Percentiles rank a stretch among this genome's conserved stretches.
Conservation (phyloP, 1,140 invertebrate species). For the Archivesica marissinica region DNA sequence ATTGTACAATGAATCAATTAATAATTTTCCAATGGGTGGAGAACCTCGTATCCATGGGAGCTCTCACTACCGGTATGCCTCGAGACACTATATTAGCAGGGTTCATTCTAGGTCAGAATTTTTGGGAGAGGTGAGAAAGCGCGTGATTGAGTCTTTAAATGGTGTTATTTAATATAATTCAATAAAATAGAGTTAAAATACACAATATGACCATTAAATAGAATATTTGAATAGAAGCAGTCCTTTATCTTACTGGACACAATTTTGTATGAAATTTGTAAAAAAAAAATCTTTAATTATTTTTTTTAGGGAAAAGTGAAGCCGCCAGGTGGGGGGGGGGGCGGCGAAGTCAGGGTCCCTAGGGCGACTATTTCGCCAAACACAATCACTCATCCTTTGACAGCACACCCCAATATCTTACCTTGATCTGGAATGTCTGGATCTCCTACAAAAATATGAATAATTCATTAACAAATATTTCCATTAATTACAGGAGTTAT, state of each 20-base stretch:
- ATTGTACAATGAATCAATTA: no score
- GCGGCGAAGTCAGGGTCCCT: not conserved
- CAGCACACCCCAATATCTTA: not conserved
- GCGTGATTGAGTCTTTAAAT: no score
- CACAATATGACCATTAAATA: no score
- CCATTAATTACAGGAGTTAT: not conserved
- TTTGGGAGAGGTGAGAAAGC: no score
- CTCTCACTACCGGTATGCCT: not conserved
- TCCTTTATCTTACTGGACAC: no score
- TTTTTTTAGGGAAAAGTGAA: no score
- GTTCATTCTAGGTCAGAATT: no score
- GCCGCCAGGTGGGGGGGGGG: not conserved
- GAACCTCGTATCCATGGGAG: not conserved
- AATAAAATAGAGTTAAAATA: no score
- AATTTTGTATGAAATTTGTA: not conserved
- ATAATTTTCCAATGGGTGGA: no score
- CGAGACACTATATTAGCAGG: no score
- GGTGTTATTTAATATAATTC: no score
- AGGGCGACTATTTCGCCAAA: not conserved
- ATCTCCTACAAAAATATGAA: constrained; percentile 2
- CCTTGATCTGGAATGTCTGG: constrained; percentile 11
- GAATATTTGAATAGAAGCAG: no score
- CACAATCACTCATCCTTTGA: not conserved
- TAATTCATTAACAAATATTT: not conserved
- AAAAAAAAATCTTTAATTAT: not conserved